Evolutionary conservation across 92 coral and sea anemone genomes (phyloP), one percentile per base, ranked within the genome.

Genomic region (Parazoanthus atlanticus): DNA sequence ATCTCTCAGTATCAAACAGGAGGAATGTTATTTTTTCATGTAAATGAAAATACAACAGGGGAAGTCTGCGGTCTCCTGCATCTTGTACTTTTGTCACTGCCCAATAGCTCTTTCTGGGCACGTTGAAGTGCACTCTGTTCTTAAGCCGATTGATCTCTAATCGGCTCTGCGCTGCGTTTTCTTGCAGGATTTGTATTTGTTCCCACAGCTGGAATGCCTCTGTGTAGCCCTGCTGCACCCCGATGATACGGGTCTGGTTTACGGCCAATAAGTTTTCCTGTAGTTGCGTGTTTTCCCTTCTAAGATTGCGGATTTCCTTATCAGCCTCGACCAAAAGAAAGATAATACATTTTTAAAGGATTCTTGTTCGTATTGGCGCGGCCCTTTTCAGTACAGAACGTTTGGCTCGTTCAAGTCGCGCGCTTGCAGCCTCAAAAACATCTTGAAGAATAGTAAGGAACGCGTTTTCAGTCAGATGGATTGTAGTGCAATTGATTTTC

Each of bases 151-250:
- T 41, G 21, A 72, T 28, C 40, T 7, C 23, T 72, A 72, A 12
- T 30, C 36, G 16, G 40, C 76, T 72, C 36, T 72, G 40, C 1
- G 21, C 41, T 2, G 36, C 41, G 7, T 11, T 72, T 6, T 72
- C 41, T 5, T 72, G 31, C 29, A 72, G 19, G 0, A 31, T 31
- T 29, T 19, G 0, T 8, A 72, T 76, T 4, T 38, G 80, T n/a
- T 76, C 32, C 30, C 58, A 10, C 80, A 76, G 52, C 80, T 76
- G 56, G 56, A 76, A 76, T 2, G 80, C 80, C 4, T 75, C 79
- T 3, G 79, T 52, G 0, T 52, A 26, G 43, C 26, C 28, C 29
- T 75, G 49, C 26, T 75, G 79, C 79, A 17, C 12, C 15, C 34
- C n/a, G 1, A 34, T 16, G 46, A 75, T 40, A 34, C 79, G 4